Evolutionary conservation across 2,888 invertebrate genomes (phyloP).

Genomic region (Chesias legatella): DNA sequence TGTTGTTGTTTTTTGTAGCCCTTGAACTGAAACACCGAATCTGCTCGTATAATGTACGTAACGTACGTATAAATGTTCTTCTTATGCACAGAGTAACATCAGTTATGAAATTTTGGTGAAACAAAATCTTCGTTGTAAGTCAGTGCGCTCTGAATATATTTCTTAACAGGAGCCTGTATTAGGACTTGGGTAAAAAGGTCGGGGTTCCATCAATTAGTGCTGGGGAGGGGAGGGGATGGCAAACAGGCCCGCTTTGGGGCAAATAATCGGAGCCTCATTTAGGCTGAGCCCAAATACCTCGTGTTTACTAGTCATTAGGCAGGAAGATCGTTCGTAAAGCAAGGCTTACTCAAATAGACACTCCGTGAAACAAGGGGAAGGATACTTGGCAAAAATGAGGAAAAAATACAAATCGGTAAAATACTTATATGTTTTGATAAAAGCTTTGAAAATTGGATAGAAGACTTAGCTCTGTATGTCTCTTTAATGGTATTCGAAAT

Average conservation of each 20-base stretch:
- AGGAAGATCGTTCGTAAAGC: constrained; percentile 42
- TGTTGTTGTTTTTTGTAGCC: no score
- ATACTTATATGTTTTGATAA: no score
- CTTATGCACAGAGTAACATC: no score
- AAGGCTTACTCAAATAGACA: constrained; percentile 28
- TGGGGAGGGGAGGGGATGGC: constrained; percentile 54
- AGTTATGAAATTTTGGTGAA: no score
- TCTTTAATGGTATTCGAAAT: no score
- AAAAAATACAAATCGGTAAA: constrained; percentile 5
- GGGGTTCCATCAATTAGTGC: constrained; percentile 66
- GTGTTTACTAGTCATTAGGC: constrained; percentile 71
- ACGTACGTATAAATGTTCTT: no score
- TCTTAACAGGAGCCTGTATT: constrained; percentile 1
- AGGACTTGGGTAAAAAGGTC: constrained; percentile 40
- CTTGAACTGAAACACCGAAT: no score
- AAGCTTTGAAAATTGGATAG: no score
- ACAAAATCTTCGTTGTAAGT: no score
- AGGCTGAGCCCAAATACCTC: constrained; percentile 39
- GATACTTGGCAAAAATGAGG: constrained; percentile 9
- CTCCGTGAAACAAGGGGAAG: constrained; percentile 8
- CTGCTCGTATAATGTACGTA: no score
- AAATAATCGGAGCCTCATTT: constrained; percentile 69
- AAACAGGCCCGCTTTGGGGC: constrained; percentile 50
- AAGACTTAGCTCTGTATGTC: no score
- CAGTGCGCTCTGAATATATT: not conserved